Percentiles rank a stretch among this genome's conserved stretches.
Conservation (phyloP, 2,888 invertebrate species). For the Antheraea yamamai region DNA sequence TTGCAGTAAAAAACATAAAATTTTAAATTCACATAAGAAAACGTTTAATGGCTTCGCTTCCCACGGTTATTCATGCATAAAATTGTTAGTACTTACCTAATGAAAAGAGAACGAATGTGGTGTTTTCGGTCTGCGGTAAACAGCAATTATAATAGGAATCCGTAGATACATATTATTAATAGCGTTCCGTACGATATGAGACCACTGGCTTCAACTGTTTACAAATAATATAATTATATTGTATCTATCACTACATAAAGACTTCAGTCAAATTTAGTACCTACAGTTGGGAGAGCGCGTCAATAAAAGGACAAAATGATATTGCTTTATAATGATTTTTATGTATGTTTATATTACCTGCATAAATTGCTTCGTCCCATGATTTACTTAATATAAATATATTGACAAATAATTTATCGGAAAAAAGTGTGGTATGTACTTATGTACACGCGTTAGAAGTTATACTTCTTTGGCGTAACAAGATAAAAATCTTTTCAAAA, state of each 20-base stretch:
- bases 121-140: background rate
- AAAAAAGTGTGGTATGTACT: too few relatives aligned
- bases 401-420: background rate
- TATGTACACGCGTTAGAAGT: too few relatives aligned
- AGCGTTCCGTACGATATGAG: background rate
- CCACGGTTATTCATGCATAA: slow-evolving; percentile 19
- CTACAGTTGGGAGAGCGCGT: background rate
- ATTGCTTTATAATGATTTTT: background rate
- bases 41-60: slow-evolving; percentile 17
- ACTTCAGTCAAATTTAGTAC: background rate
- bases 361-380: background rate
- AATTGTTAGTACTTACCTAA: slow-evolving; percentile 9
- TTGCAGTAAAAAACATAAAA: slow-evolving; percentile 7
- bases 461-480: too few relatives aligned
- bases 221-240: too few relatives aligned
- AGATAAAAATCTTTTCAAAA: too few relatives aligned
- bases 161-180: background rate
- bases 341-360: too few relatives aligned
- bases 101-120: background rate
- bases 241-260: too few relatives aligned
- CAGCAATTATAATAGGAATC: background rate
- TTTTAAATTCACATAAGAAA: slow-evolving; percentile 2
- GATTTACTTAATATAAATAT: background rate
- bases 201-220: background rate
- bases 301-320: background rate